Base-by-base conservation (phyloP, 2,888 invertebrate species). In the Steinernema carpocapsae region DNA sequence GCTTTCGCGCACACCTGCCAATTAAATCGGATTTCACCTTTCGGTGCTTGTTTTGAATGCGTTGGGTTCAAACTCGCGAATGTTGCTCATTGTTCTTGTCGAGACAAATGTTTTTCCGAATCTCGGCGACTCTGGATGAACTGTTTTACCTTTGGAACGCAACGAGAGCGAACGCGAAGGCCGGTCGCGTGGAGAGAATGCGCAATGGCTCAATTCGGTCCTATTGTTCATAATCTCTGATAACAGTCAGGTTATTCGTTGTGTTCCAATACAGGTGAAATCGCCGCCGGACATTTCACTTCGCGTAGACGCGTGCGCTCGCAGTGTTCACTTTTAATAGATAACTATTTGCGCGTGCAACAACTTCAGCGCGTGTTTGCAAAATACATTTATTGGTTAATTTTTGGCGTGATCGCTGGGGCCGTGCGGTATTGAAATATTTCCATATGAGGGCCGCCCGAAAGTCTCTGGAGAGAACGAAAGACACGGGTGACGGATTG, bases 201-300 rank as follows among this genome's bases (percentile, higher is more conserved):
- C 64, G 64, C 64, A 64, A 64, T 32, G 64, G 37, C 32, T 64
- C 64, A 17, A 26, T 14, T 64, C 37, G 29, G 29, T 37, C 64
- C 56, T 26, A 64, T 64, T 64, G 64, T 64, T 64, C 64, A 64
- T 64, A 64, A 64, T 32, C 64, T 64, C 64, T 64, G 64, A 64
- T 64, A 64, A 64, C 64, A 29, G 37, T 29, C 64, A 64, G 64
- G 64, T 64, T 64, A 64, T 64, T 26, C 32, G 64, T 64, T 64
- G 26, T 17, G 32, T 64, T 26, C 32, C 29, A 64, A 64, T 64
- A 26, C 64, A 64, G 64, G 64, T 64, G 29, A 64, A 64, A 26
- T 64, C 64, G 37, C 64, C 64, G 64, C 32, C 29, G 64, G 64
- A 26, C 64, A 64, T 64, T 48, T 64, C 64, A 26, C 37, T 64